A percentile compares a stretch with the other conserved stretches of the same genome.
phyloP scores from a whole-genome alignment of 2,113 vertebrate genomes.

The Hemiscyllium ocellatum region DNA sequence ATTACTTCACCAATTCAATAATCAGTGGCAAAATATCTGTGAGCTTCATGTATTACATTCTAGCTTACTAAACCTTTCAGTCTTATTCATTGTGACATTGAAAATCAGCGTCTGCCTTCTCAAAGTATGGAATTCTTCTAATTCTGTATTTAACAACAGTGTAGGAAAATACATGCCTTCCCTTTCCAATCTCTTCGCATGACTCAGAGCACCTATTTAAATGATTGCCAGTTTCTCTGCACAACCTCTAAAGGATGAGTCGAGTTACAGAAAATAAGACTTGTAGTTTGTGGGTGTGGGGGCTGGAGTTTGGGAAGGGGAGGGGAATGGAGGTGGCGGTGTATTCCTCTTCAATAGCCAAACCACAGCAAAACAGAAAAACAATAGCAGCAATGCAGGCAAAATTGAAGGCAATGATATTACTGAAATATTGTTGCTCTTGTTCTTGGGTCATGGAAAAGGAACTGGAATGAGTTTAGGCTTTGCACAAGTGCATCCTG shows the following conservation, averaged over 20 bases:
- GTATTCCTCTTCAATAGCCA: not conserved
- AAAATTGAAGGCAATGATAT: not conserved
- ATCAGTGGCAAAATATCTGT: not conserved
- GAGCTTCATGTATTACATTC: not conserved
- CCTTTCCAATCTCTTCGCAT: not conserved
- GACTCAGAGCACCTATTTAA: not conserved
- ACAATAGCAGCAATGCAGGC: not conserved
- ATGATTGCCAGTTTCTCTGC: not conserved
- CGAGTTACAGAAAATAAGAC: not conserved
- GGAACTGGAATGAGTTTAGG: not conserved
- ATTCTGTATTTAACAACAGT: not conserved
- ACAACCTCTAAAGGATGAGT: not conserved
- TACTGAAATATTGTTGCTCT: not conserved
- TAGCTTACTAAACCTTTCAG: not conserved
- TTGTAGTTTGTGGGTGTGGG: not conserved
- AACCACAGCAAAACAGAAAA: not conserved
- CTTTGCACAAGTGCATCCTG: not conserved
- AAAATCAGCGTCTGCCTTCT: not conserved
- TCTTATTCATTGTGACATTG: not conserved
- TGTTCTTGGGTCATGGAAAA: not conserved
- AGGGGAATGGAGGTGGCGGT: no score
- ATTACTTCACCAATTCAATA: not conserved
- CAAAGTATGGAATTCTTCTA: not conserved
- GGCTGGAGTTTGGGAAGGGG: no score
- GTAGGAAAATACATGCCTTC: not conserved